These are phyloP conservation scores for Melanotaenia trifasciata DNA, from an alignment of 2,797 vertebrate species.

Conservation along the genomic window DNA sequence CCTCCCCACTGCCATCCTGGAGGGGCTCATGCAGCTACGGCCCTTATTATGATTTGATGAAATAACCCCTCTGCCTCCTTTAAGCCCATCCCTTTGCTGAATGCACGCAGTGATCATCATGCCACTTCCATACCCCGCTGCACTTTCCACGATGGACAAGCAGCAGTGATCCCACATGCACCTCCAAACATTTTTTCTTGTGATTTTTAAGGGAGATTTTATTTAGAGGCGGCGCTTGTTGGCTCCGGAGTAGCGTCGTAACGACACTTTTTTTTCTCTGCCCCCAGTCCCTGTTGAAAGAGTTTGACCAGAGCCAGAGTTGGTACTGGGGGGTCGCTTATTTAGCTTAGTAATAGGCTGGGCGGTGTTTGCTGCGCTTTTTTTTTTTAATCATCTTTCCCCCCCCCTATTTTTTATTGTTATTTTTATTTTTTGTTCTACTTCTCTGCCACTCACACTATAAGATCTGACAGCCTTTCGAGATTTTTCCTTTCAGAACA, in stretches of 20 bases:
- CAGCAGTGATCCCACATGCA: slow-evolving; percentile 70
- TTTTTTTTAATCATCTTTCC: slow-evolving; percentile 63
- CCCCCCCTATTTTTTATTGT: slow-evolving; percentile 49
- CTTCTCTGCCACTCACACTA: slow-evolving; percentile 60
- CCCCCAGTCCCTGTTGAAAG: slow-evolving; percentile 83
- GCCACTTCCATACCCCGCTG: slow-evolving; percentile 66
- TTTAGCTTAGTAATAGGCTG: slow-evolving; percentile 77
- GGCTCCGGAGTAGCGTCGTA: slow-evolving; percentile 85
- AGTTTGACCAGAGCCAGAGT: slow-evolving; percentile 87
- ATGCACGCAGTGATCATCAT: slow-evolving; percentile 72
- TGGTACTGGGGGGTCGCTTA: slow-evolving; percentile 85
- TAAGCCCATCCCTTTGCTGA: slow-evolving; percentile 73
- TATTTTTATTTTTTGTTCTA: slow-evolving; percentile 45
- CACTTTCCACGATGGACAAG: slow-evolving; percentile 52
- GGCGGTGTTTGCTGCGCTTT: slow-evolving; percentile 77
- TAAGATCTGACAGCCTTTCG: slow-evolving; percentile 72
- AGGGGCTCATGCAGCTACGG: slow-evolving; percentile 57
- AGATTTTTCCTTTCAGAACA: slow-evolving; percentile 85
- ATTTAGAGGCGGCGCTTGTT: slow-evolving; percentile 89
- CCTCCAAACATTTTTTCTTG: slow-evolving; percentile 78
- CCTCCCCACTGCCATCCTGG: slow-evolving; percentile 29
- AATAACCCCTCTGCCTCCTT: slow-evolving; percentile 70
- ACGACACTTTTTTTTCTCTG: slow-evolving; percentile 80
- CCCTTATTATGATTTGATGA: slow-evolving; percentile 76
- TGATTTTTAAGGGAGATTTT: slow-evolving; percentile 84